Base-by-base conservation (phyloP, 1,140 invertebrate genomes). In the Conus ventricosus region DNA sequence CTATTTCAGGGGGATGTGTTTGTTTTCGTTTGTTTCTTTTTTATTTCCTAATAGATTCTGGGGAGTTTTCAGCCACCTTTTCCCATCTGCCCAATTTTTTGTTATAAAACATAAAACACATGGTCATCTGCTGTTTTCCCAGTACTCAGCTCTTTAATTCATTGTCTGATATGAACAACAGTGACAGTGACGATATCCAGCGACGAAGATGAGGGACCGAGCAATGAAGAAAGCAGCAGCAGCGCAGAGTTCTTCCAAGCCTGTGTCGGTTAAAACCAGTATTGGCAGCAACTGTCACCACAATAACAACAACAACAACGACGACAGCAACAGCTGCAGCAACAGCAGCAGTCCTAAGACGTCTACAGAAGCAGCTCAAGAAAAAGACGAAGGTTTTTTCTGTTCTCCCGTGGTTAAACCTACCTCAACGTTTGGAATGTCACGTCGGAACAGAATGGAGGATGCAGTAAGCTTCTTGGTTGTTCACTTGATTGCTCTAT, bases 141-240 rank as follows among this genome's bases (percentile, higher is more conserved):
- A 39, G 39, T 39, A 39, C 39, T 39, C 39, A 39, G 39, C 39
- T 39, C 39, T 15, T 11, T 60, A 2, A 60, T 60, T 8, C 15
- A 11, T 15, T 60, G 57, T 60, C 8, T 15, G 15, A 11, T 71
- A 71, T 55, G 23, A 63, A 87, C 71, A 27, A 17, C 85, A 93
- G 93, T 92, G 25, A 93, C 91, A 15, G 87, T 93, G 51, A 93
- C 90, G 13, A 91, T 93, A 78, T 93, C 93, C 78, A 92, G 91
- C 27, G 91, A 92, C 89, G 93, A 93, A 53, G 93, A 93, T 67
- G 91, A 92, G 71, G 82, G n/a, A 11, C 57, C 82, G 7, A 84
- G 27, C n/a, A 63, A 4, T 84, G 55, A 60, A 15, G 82, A 13
- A 6, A 84, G 13, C n/a, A n/a, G 8, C 55, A 27, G 13, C 82